Evolutionary conservation across 2,113 vertebrate species (phyloP).

Genomic region (Catagonus wagneri): DNA sequence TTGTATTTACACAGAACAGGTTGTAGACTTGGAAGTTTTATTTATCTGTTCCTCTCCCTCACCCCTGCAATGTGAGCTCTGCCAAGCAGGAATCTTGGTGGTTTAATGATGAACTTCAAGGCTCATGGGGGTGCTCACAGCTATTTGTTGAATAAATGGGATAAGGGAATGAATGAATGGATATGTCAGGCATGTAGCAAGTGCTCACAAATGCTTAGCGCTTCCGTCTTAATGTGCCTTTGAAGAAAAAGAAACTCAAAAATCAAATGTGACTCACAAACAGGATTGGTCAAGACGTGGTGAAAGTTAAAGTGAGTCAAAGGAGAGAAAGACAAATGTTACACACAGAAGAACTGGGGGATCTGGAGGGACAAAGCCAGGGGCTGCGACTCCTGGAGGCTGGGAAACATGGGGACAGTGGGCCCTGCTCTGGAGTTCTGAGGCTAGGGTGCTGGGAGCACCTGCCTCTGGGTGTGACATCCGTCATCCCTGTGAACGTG

Average conservation of each 20-base stretch:
- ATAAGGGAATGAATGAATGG: not conserved
- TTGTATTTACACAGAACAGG: too few relatives aligned
- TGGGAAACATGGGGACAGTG: rapidly evolving
- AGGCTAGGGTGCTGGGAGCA: not conserved
- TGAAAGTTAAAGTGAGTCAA: not conserved
- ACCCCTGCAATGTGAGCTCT: not conserved
- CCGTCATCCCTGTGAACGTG: rapidly evolving
- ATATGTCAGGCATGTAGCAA: not conserved
- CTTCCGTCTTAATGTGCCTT: not conserved
- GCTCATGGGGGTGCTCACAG: rapidly evolving
- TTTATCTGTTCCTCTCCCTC: not conserved
- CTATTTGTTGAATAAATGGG: not conserved
- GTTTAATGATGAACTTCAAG: not conserved
- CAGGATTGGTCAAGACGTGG: not conserved
- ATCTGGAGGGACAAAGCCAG: rapidly evolving
- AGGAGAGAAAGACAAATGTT: not conserved
- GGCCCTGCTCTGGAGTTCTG: rapidly evolving
- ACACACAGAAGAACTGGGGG: not conserved
- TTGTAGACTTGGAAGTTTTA: not conserved
- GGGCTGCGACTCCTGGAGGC: not conserved
- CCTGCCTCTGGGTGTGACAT: not conserved
- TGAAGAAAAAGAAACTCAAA: not conserved
- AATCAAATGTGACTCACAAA: not conserved
- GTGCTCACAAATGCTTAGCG: not conserved
- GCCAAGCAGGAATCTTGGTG: not conserved